phyloP scores from a whole-genome alignment of 1,140 invertebrate genomes.

The Elysia chlorotica region DNA sequence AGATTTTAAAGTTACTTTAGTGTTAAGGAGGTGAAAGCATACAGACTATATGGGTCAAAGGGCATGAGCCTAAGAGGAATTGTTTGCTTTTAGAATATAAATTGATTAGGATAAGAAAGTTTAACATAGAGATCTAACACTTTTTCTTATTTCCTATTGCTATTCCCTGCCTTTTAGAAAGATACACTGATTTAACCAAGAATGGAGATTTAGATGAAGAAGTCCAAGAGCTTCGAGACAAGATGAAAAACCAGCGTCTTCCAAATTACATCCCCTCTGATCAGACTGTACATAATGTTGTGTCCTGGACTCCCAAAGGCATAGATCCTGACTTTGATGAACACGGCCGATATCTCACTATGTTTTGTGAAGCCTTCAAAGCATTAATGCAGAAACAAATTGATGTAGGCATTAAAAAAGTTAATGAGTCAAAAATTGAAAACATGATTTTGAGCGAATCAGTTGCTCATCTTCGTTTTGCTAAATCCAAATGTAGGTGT shows the following conservation, averaged over 20 bases:
- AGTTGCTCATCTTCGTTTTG: conserved; percentile 92
- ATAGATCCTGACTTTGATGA: conserved; percentile 25
- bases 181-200: conserved; percentile 30
- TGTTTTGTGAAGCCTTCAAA: conserved; percentile 38
- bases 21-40: no score
- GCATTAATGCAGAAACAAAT: conserved; percentile 35
- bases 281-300: conserved; percentile 19
- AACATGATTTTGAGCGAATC: conserved; percentile 70
- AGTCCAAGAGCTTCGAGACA: conserved; percentile 25
- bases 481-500: conserved; percentile 52
- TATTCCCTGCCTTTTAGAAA: conserved; percentile 19
- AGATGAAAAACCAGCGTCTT: conserved; percentile 24
- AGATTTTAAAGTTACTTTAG: not conserved
- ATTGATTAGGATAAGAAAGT: no score
- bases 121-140: not conserved
- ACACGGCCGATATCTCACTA: conserved; percentile 34
- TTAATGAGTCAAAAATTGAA: conserved; percentile 4
- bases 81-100: no score
- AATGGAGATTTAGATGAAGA: conserved; percentile 34
- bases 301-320: conserved; percentile 31
- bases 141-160: not conserved
- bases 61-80: no score
- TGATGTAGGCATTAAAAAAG: conserved; percentile 12
- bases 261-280: conserved; percentile 10
- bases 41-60: no score